These are phyloP conservation scores for Paramormyrops kingsleyae DNA, from an alignment of 2,113 vertebrate genomes.

Conservation along the genomic window DNA sequence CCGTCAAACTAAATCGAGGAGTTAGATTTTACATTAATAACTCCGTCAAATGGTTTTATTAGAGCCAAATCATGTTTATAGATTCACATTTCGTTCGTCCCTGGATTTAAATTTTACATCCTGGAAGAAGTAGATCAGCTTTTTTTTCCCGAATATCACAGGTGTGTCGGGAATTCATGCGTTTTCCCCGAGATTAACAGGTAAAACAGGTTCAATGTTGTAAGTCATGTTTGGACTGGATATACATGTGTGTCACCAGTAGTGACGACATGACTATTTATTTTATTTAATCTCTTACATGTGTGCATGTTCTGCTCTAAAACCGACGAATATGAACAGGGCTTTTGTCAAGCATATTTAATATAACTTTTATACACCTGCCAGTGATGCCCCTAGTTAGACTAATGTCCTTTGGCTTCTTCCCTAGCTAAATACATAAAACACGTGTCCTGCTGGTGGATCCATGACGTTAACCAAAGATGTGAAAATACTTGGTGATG, in stretches of 20 bases:
- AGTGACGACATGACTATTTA: not conserved
- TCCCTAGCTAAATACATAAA: not conserved
- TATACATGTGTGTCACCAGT: not conserved
- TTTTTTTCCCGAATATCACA: not conserved
- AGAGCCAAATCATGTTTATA: not conserved
- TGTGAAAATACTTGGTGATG: not conserved
- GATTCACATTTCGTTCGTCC: not conserved
- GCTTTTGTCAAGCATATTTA: not conserved
- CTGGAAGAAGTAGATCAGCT: not conserved
- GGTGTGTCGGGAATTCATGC: slow-evolving; percentile 1
- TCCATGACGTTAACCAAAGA: not conserved
- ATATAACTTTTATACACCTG: not conserved
- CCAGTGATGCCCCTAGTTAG: not conserved
- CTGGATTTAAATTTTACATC: not conserved
- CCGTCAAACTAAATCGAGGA: not conserved
- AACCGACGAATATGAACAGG: not conserved
- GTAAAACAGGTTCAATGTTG: slow-evolving; percentile 7
- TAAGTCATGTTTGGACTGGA: slow-evolving; percentile 13
- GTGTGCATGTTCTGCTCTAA: not conserved
- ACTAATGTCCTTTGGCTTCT: not conserved
- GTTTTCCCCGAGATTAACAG: slow-evolving; percentile 4
- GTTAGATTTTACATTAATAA: not conserved
- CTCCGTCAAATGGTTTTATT: not conserved
- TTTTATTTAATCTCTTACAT: not conserved
- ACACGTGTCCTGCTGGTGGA: not conserved